phyloP scores from a whole-genome alignment of 2,888 invertebrate species.

The Empis livida region DNA sequence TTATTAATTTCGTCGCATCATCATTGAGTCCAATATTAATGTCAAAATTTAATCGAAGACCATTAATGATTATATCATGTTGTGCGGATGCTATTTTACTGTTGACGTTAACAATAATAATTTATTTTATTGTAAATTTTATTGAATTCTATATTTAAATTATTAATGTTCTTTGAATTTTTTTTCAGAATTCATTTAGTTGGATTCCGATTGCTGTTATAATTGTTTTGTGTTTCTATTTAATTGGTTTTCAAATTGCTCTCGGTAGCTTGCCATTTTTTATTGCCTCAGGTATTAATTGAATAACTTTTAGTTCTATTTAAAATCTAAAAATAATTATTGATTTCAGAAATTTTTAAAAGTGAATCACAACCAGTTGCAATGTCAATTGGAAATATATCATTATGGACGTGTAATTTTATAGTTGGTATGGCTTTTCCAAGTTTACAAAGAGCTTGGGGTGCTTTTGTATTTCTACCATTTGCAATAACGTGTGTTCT shows the following conservation, averaged over 20 bases:
- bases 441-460: conserved; percentile 45
- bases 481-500: conserved; percentile 43
- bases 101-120: conserved; percentile 46
- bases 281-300: conserved; percentile 54
- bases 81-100: conserved; percentile 44
- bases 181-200: conserved; percentile 39
- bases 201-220: conserved; percentile 66
- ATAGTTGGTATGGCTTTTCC: conserved; percentile 70
- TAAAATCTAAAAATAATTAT: conserved; percentile 13
- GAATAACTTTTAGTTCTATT: neutral
- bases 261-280: conserved; percentile 80
- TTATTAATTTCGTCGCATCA: conserved; percentile 53
- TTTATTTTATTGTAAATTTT: conserved; percentile 50
- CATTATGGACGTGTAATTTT: conserved; percentile 74
- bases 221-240: conserved; percentile 56
- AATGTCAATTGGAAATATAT: conserved; percentile 75
- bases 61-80: conserved; percentile 51
- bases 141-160: neutral
- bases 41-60: conserved; percentile 52
- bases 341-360: conserved; percentile 58
- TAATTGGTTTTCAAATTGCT: conserved; percentile 69
- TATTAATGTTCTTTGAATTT: neutral
- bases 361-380: conserved; percentile 71
- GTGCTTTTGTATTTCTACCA: conserved; percentile 61
- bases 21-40: conserved; percentile 50